Conservation (phyloP, 1,140 invertebrate genomes). For the Mycetomoellerius zeteki region DNA sequence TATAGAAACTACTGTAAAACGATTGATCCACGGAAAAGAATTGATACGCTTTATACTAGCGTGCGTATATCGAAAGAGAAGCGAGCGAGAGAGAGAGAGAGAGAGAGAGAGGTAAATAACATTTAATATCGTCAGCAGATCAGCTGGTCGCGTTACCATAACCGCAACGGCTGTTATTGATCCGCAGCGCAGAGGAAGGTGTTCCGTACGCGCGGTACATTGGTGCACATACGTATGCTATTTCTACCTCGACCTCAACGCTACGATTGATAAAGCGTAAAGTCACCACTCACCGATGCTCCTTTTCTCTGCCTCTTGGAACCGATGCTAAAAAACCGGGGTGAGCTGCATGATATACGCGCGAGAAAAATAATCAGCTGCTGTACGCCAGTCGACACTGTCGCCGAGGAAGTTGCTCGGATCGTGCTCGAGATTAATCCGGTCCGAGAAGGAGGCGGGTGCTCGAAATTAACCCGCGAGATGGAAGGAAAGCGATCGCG, state of each 20-base stretch:
- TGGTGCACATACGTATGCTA: neutral
- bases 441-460: neutral
- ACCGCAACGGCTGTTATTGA: slow-evolving; percentile 78
- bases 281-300: slow-evolving; percentile 79
- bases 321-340: slow-evolving; percentile 84
- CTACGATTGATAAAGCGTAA: no score
- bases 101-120: slow-evolving; percentile 54
- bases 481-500: neutral
- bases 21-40: neutral
- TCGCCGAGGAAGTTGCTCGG: neutral
- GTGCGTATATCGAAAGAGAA: neutral
- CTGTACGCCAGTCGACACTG: neutral
- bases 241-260: no score
- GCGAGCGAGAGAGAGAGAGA: no score
- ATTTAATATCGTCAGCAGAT: slow-evolving; percentile 63
- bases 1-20: no score
- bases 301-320: slow-evolving; percentile 66
- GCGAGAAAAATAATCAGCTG: slow-evolving; percentile 56
- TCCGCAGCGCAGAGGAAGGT: slow-evolving; percentile 46
- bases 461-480: neutral
- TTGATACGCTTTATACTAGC: no score
- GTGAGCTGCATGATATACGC: slow-evolving; percentile 77
- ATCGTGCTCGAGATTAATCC: neutral
- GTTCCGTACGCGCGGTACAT: slow-evolving; percentile 50
- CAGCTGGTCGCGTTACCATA: slow-evolving; percentile 71